phyloP scores from a whole-genome alignment of 2,888 invertebrate genomes.

The Pardosa pseudoannulata region DNA sequence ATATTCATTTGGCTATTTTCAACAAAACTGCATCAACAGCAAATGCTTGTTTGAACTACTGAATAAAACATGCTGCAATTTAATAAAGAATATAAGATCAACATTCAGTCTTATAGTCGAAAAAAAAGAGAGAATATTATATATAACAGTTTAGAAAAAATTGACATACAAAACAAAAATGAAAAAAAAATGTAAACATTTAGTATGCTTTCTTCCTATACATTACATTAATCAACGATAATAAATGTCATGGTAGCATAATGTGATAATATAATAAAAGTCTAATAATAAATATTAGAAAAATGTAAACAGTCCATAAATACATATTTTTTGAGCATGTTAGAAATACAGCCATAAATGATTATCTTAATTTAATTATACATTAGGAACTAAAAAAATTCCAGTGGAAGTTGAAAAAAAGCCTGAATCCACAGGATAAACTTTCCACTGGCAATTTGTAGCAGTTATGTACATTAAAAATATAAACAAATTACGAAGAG shows the following conservation, averaged over 20 bases:
- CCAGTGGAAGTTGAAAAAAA: slow-evolving; percentile 34
- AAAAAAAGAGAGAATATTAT: slow-evolving; percentile 8
- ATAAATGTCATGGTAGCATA: slow-evolving; percentile 48
- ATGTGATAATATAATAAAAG: slow-evolving; percentile 13
- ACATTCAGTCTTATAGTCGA: slow-evolving; percentile 16
- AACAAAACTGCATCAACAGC: slow-evolving; percentile 63
- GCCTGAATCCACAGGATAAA: slow-evolving; percentile 58
- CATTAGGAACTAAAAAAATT: slow-evolving; percentile 34
- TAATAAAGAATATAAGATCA: background rate
- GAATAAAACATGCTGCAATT: slow-evolving; percentile 41
- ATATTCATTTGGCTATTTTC: slow-evolving; percentile 64
- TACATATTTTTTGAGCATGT: slow-evolving; percentile 44
- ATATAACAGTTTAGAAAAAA: slow-evolving; percentile 36
- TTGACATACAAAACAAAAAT: slow-evolving; percentile 39
- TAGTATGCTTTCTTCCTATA: slow-evolving; percentile 32
- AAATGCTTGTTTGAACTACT: slow-evolving; percentile 46
- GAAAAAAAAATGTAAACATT: slow-evolving; percentile 31
- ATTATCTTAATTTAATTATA: background rate
- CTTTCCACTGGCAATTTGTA: slow-evolving; percentile 48
- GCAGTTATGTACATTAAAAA: slow-evolving; percentile 11
- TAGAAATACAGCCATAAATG: slow-evolving; percentile 3
- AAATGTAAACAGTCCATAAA: slow-evolving; percentile 57
- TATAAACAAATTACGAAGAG: background rate
- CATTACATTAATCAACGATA: slow-evolving; percentile 26
- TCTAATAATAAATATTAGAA: slow-evolving; percentile 38